phyloP scores from a whole-genome alignment of 2,888 invertebrate species.

The Heliconius charithonia region DNA sequence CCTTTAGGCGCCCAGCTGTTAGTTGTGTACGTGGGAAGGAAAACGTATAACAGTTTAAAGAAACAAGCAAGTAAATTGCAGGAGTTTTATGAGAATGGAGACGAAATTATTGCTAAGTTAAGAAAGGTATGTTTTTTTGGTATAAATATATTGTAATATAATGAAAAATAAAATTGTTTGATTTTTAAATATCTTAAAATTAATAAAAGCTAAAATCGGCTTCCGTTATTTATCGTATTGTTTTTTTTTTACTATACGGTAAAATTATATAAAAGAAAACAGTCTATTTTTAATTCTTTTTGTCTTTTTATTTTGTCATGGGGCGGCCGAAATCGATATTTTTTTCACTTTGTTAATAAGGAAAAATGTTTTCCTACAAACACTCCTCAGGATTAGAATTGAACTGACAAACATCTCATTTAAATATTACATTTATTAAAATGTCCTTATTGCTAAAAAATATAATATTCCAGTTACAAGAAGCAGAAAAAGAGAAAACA shows the following conservation, averaged over 20 bases:
- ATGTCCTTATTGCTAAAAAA: neutral
- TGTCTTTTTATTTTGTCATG: no score
- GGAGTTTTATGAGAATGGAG: constrained; percentile 72
- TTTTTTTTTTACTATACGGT: no score
- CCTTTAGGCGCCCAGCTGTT: constrained; percentile 92
- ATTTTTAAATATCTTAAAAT: no score
- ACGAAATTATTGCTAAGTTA: constrained; percentile 73
- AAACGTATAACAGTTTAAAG: constrained; percentile 83
- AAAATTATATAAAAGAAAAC: no score
- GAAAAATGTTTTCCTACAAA: no score
- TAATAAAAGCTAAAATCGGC: no score
- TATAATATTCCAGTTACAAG: constrained; percentile 66
- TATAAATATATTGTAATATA: neutral
- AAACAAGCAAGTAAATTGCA: constrained; percentile 65
- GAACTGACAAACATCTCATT: neutral
- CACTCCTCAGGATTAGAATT: no score
- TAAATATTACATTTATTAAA: neutral
- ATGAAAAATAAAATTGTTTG: no score
- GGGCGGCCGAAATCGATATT: no score
- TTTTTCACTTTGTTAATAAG: no score
- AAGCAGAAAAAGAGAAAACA: constrained; percentile 76
- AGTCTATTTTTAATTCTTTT: no score
- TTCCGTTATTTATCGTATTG: no score
- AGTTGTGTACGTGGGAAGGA: constrained; percentile 88
- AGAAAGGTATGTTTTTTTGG: constrained; percentile 64